phyloP scores from a whole-genome alignment of 2,113 vertebrate genomes.

The Dissostichus mawsoni region DNA sequence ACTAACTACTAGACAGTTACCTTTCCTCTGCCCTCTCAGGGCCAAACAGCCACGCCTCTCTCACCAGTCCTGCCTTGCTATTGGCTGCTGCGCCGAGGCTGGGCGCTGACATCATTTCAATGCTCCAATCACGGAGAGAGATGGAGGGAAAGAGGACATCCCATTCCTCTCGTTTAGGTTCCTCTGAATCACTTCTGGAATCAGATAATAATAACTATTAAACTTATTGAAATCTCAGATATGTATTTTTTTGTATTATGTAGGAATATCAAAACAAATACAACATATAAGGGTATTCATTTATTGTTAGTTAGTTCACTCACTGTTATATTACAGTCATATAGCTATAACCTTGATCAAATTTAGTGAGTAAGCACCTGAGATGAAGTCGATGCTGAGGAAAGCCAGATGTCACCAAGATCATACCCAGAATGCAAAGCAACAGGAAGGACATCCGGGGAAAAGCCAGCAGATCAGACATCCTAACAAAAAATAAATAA shows the following conservation, averaged over 20 bases:
- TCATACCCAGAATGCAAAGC: slow-evolving; percentile 71
- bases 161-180: slow-evolving; percentile 64
- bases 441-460: slow-evolving; percentile 56
- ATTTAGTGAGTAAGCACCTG: slow-evolving; percentile 55
- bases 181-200: slow-evolving; percentile 52
- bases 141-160: slow-evolving; percentile 74
- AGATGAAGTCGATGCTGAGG: slow-evolving; percentile 68
- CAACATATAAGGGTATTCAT: not conserved
- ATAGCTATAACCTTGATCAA: not conserved
- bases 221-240: not conserved
- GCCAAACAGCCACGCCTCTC: slow-evolving; percentile 74
- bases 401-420: slow-evolving; percentile 68
- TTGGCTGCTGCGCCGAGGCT: slow-evolving; percentile 54
- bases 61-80: slow-evolving; percentile 60
- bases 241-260: not conserved
- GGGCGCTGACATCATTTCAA: slow-evolving; percentile 74
- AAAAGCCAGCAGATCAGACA: slow-evolving; percentile 56
- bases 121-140: slow-evolving; percentile 78
- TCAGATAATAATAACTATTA: not conserved
- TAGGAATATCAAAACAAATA: not conserved
- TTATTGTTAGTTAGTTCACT: not conserved
- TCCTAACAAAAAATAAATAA: slow-evolving; percentile 47
- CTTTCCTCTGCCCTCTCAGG: slow-evolving; percentile 57
- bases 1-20: slow-evolving; percentile 25
- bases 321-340: not conserved